Evolutionary conservation across 1,140 invertebrate species (phyloP).

Genomic region (Aphaenogaster floridana): DNA sequence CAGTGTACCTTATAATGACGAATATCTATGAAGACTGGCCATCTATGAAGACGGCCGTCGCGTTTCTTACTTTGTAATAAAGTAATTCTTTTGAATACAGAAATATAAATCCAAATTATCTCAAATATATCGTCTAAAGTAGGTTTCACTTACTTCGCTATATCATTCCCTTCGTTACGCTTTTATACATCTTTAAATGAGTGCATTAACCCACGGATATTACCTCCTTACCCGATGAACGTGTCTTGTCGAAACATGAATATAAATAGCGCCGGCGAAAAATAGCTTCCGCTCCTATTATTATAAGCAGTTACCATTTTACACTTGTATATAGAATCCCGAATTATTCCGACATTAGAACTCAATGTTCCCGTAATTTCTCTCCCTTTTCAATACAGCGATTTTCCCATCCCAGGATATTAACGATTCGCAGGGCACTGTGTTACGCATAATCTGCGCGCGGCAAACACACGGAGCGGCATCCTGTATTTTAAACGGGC

Average conservation of each 20-base stretch:
- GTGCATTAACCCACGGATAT: slow-evolving; percentile 41
- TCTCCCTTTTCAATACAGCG: neutral
- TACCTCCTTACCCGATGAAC: slow-evolving; percentile 8
- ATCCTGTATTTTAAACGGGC: slow-evolving; percentile 83
- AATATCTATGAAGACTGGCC: too few relatives aligned
- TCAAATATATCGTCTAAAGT: neutral
- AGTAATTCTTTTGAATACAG: neutral
- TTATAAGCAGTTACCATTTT: slow-evolving; percentile 29
- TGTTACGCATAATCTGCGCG: slow-evolving; percentile 37
- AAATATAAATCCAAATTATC: neutral
- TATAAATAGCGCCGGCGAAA: slow-evolving; percentile 43
- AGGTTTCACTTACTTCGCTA: neutral
- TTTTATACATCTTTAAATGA: slow-evolving; percentile 20
- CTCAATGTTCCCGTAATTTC: slow-evolving; percentile 12
- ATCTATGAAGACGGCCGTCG: too few relatives aligned
- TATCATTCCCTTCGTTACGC: neutral
- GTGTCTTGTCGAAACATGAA: slow-evolving; percentile 46
- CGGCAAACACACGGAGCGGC: slow-evolving; percentile 51
- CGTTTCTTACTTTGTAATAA: neutral
- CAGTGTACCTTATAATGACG: neutral
- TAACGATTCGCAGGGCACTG: slow-evolving; percentile 34
- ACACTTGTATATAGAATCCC: neutral
- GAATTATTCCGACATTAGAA: slow-evolving; percentile 29
- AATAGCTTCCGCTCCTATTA: slow-evolving; percentile 50
- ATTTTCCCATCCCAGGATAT: slow-evolving; percentile 1